These are phyloP conservation scores for Melinopterus prodromus DNA, from an alignment of 2,888 invertebrate species.

Conservation along the genomic window DNA sequence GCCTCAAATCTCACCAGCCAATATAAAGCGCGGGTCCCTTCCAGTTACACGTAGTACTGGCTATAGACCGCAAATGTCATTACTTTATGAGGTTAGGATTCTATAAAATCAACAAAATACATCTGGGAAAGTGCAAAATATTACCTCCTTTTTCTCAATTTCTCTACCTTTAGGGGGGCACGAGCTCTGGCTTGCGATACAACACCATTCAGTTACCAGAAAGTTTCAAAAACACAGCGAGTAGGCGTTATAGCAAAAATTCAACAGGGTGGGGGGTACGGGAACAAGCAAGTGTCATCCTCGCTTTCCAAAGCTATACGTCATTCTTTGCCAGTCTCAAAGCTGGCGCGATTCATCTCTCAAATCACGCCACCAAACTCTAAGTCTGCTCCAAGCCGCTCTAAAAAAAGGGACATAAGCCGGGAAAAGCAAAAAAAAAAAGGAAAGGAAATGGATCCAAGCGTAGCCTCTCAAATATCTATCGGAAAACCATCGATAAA, in stretches of 20 bases:
- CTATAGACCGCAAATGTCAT: too few species aligned
- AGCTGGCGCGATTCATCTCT: not conserved
- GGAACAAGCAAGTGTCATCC: not conserved
- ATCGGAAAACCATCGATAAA: not conserved
- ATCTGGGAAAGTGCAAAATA: not conserved
- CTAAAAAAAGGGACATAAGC: constrained; percentile 6
- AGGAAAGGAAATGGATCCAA: not conserved
- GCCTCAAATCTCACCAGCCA: too few species aligned
- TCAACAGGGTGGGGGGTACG: not conserved
- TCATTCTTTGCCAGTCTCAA: not conserved
- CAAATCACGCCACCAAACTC: not conserved
- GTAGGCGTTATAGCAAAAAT: not conserved
- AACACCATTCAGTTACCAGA: not conserved
- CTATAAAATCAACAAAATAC: not conserved
- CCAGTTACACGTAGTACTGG: too few species aligned
- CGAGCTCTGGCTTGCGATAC: not conserved
- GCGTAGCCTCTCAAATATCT: not conserved
- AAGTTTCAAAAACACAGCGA: not conserved
- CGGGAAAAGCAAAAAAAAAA: not conserved
- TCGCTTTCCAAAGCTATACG: not conserved
- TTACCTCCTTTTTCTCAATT: not conserved
- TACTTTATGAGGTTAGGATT: not conserved
- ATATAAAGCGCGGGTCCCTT: too few species aligned
- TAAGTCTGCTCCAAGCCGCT: constrained; percentile 11
- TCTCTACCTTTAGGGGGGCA: not conserved